A percentile compares a stretch with the other conserved stretches of the same genome.
These are phyloP conservation scores for Dermolepida albohirtum DNA, from an alignment of 2,888 invertebrate genomes.

Conservation along the genomic window DNA sequence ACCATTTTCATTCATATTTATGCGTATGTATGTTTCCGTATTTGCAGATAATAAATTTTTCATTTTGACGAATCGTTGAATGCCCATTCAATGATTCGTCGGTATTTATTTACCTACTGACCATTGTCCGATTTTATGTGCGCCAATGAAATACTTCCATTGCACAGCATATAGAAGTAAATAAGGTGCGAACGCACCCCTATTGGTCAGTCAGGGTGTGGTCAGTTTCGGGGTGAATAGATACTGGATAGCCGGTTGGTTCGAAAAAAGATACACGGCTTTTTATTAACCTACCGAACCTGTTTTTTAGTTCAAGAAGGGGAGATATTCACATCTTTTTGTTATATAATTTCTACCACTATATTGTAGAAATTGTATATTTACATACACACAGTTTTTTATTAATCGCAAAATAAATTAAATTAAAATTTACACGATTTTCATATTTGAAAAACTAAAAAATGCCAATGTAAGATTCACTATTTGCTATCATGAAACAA, in stretches of 20 bases:
- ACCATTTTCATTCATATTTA: conserved; percentile 13
- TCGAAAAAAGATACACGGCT: conserved; percentile 21
- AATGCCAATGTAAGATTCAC: too few species aligned
- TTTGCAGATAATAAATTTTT: not conserved
- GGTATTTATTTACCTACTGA: conserved; percentile 35
- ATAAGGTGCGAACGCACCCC: conserved; percentile 50
- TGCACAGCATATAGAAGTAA: conserved; percentile 28
- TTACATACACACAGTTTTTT: too few species aligned
- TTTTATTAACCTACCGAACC: conserved; percentile 33
- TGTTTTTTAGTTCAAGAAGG: conserved; percentile 7
- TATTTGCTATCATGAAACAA: too few species aligned
- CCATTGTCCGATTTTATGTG: conserved; percentile 37
- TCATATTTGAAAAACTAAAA: too few species aligned
- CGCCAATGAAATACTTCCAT: conserved; percentile 42
- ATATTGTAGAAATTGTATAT: too few species aligned
- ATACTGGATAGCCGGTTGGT: conserved; percentile 56
- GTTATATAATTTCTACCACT: too few species aligned
- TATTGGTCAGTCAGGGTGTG: conserved; percentile 63
- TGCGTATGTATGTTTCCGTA: not conserved
- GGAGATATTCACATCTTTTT: not conserved
- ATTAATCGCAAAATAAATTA: too few species aligned
- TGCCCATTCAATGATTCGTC: conserved; percentile 15
- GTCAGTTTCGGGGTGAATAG: conserved; percentile 59
- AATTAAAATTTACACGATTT: too few species aligned
- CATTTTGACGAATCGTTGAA: conserved; percentile 5